Conservation (phyloP, 2,888 invertebrate genomes). For the Hipparchia semele region DNA sequence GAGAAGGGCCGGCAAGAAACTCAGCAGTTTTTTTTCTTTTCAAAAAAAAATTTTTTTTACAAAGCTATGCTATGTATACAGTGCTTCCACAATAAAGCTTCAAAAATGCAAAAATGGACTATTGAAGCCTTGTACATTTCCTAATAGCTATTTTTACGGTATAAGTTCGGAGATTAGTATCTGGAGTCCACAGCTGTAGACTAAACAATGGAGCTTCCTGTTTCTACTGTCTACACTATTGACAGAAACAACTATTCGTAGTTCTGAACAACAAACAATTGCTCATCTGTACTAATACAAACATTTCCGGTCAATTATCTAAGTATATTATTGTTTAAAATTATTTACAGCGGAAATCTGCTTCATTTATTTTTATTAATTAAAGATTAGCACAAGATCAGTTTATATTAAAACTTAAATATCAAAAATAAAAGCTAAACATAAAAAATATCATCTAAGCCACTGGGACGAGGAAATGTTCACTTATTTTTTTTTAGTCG, state of each 20-base stretch:
- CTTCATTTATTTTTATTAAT: not conserved
- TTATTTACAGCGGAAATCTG: not conserved
- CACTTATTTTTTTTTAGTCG: too few relatives aligned
- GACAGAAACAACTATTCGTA: slow-evolving; percentile 6
- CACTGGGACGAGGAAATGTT: too few relatives aligned
- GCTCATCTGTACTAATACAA: not conserved
- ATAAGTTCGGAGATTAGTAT: slow-evolving; percentile 5
- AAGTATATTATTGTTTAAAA: not conserved
- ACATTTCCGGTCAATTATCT: not conserved
- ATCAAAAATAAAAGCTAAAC: too few relatives aligned
- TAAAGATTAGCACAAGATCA: too few relatives aligned
- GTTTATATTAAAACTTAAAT: too few relatives aligned
- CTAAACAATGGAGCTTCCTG: slow-evolving; percentile 2
- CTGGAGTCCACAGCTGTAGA: slow-evolving; percentile 5
- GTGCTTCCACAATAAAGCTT: too few relatives aligned
- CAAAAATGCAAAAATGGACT: too few relatives aligned
- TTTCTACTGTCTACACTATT: not conserved
- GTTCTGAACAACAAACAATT: slow-evolving; percentile 9
- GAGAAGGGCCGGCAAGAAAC: too few relatives aligned
- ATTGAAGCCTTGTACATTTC: not conserved
- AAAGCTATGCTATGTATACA: too few relatives aligned
- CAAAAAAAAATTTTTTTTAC: too few relatives aligned
- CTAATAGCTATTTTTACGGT: not conserved
- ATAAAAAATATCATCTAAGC: too few relatives aligned
- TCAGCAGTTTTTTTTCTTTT: too few relatives aligned